Conservation (phyloP, 2,888 invertebrate genomes). For the Leistus spinibarbis region DNA sequence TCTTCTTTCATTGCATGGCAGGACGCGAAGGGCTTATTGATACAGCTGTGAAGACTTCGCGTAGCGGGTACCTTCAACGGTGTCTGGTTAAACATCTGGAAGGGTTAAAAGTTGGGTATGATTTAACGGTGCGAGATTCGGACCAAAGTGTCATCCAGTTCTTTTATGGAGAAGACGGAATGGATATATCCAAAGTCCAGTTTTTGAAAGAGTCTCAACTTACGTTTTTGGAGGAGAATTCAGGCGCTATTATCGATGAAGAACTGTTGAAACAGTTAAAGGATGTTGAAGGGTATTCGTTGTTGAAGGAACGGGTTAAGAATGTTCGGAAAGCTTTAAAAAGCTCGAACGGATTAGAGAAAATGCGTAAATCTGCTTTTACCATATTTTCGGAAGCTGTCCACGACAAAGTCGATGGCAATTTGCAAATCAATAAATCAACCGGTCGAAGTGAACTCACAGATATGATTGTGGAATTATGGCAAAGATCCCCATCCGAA, state of each 20-base stretch:
- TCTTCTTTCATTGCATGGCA: conserved; percentile 99
- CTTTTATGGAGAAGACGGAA: conserved; percentile 91
- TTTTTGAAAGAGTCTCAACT: conserved; percentile 80
- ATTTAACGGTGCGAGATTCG: conserved; percentile 93
- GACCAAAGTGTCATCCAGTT: conserved; percentile 94
- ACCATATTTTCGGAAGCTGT: conserved; percentile 64
- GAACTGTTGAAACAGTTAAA: conserved; percentile 65
- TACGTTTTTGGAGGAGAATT: conserved; percentile 83
- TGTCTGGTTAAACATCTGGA: conserved; percentile 98
- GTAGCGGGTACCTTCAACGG: conserved; percentile 96
- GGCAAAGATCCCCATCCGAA: conserved; percentile 68
- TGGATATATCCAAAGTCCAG: conserved; percentile 87
- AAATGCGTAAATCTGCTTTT: conserved; percentile 64
- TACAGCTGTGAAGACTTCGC: conserved; percentile 99
- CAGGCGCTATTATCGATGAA: conserved; percentile 66
- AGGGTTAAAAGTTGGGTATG: conserved; percentile 90
- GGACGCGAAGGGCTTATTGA: conserved; percentile 99
- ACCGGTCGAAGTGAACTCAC: conserved; percentile 66
- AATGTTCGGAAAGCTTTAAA: conserved; percentile 67
- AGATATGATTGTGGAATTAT: conserved; percentile 67
- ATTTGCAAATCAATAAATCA: conserved; percentile 56
- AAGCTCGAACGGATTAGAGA: conserved; percentile 61
- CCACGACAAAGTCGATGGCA: conserved; percentile 58
- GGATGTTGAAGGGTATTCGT: conserved; percentile 60
- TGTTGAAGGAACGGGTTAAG: conserved; percentile 64